These are phyloP conservation scores for Caenorhabditis sp. DNA, from an alignment of 2,888 invertebrate genomes.

Conservation along the genomic window DNA sequence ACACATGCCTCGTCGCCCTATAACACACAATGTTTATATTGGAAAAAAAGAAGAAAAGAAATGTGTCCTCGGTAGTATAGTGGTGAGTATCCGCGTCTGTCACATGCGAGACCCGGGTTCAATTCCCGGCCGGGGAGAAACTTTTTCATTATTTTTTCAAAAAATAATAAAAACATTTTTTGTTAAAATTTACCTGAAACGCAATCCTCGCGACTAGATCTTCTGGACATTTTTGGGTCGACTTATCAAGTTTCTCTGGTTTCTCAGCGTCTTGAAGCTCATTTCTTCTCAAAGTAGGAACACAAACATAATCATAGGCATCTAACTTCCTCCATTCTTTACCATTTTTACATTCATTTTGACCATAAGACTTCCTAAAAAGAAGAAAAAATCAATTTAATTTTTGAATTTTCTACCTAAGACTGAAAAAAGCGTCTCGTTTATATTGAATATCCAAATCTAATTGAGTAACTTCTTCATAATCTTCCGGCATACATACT, in stretches of 20 bases:
- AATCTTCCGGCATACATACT: constrained; percentile 3
- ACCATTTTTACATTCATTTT: constrained; percentile 62
- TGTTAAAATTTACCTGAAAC: constrained; percentile 39
- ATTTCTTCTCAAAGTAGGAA: constrained; percentile 34
- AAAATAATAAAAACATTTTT: too few relatives aligned
- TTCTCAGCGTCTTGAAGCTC: not conserved
- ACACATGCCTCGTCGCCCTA: constrained; percentile 53
- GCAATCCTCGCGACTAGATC: constrained; percentile 5
- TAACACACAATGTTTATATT: constrained; percentile 17
- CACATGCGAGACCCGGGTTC: constrained; percentile 70
- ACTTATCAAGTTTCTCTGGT: not conserved
- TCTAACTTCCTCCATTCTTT: constrained; percentile 65
- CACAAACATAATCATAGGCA: constrained; percentile 69
- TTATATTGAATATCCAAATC: constrained; percentile 30
- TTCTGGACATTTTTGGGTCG: constrained; percentile 5
- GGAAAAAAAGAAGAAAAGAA: not conserved
- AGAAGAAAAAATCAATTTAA: too few relatives aligned
- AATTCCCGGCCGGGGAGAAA: constrained; percentile 69
- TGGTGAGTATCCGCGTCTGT: constrained; percentile 69
- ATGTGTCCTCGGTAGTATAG: constrained; percentile 65
- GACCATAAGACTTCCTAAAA: constrained; percentile 57
- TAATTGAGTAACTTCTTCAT: constrained; percentile 11
- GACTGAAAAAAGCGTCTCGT: constrained; percentile 28
- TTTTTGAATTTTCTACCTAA: too few relatives aligned
- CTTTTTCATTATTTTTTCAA: too few relatives aligned